Percentiles rank a stretch among this genome's conserved stretches.
Conservation (phyloP, 92 coral and sea anemone genomes). For the Phenganax subtilis region DNA sequence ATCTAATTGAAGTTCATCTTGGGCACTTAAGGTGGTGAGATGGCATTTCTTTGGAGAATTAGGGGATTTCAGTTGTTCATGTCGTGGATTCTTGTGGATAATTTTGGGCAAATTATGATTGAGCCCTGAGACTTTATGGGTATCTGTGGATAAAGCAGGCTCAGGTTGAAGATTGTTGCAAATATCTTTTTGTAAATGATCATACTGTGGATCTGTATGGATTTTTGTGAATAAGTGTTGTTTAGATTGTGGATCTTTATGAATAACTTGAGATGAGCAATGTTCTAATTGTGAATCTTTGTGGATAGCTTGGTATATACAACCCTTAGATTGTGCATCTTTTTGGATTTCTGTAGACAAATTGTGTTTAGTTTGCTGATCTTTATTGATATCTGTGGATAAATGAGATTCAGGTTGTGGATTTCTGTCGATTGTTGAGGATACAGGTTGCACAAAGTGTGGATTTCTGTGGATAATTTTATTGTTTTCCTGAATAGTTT, state of each 20-base stretch:
- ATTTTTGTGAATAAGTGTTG: not conserved
- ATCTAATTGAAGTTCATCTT: too few species aligned
- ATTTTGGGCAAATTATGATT: too few species aligned
- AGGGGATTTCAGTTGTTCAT: not conserved
- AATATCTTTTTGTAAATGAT: too few species aligned
- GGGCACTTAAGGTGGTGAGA: too few species aligned
- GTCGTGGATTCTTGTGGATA: constrained; percentile 10
- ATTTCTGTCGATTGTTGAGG: not conserved
- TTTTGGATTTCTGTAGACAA: not conserved
- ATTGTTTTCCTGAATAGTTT: not conserved
- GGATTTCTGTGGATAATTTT: not conserved
- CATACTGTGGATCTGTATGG: not conserved
- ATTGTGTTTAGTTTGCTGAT: not conserved
- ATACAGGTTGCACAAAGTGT: not conserved
- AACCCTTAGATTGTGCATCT: not conserved
- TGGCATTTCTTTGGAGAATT: not conserved
- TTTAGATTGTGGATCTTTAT: not conserved
- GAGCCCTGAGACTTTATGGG: too few species aligned
- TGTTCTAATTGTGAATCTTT: not conserved
- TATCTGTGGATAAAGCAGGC: too few species aligned
- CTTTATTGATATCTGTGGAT: not conserved
- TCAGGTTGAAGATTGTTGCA: too few species aligned
- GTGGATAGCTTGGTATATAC: not conserved
- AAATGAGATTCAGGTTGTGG: not conserved
- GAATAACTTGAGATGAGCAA: not conserved